These are phyloP conservation scores for Chaenodraco wilsoni DNA, from an alignment of 2,797 vertebrate species.

Conservation along the genomic window DNA sequence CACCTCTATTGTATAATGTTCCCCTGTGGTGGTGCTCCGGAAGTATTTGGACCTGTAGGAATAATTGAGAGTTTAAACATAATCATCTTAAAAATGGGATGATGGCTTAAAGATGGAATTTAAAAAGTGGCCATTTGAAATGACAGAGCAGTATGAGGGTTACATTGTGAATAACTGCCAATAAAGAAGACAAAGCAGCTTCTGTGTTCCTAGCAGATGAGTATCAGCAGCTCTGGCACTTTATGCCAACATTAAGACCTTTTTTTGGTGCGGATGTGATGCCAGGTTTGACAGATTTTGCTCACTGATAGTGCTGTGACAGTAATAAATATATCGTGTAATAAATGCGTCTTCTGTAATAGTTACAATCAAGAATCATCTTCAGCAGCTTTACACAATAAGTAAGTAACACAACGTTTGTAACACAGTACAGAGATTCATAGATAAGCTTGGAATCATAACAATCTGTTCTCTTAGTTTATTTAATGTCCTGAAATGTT, in stretches of 20 bases:
- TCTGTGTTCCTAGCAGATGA: neutral
- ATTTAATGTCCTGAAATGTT: too few relatives aligned
- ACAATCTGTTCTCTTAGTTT: too few relatives aligned
- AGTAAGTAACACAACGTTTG: too few relatives aligned
- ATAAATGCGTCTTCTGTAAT: neutral
- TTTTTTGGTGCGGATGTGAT: neutral
- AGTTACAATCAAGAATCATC: too few relatives aligned
- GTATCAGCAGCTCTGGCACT: neutral
- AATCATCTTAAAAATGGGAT: neutral
- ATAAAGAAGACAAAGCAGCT: neutral
- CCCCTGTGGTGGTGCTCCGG: slow-evolving; percentile 89
- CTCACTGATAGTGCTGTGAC: neutral
- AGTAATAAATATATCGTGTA: neutral
- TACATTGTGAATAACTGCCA: neutral
- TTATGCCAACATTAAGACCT: neutral
- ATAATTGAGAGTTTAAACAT: slow-evolving; percentile 22
- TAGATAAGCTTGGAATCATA: too few relatives aligned
- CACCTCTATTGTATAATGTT: slow-evolving; percentile 98
- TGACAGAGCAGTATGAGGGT: neutral
- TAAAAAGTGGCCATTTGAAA: neutral
- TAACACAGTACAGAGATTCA: too few relatives aligned
- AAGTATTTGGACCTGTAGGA: slow-evolving; percentile 94
- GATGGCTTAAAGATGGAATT: neutral
- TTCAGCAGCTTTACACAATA: neutral
- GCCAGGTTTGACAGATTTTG: neutral